Evolutionary conservation across 2,888 invertebrate species (phyloP), one percentile per base, ranked within the genome.

Genomic region (Pardosa pseudoannulata): DNA sequence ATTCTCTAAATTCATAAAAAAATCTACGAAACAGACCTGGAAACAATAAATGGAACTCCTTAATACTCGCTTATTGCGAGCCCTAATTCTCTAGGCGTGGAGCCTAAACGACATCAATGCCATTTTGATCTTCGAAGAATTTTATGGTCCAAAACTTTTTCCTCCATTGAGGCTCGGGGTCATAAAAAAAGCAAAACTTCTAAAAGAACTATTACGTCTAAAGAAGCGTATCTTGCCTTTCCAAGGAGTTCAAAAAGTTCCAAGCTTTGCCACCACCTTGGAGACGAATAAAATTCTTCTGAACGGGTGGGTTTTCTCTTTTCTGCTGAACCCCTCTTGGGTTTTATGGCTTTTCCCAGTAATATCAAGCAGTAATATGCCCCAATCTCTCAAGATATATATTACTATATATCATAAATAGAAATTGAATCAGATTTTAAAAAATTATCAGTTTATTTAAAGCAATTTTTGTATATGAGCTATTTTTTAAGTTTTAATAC

Each of bases 151-250:
- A 72, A 78, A 79, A 85, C 56, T 83, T 85, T 83, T 72, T 46
- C 64, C 46, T 31, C 71, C 65, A 76, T 82, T 76, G 76, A 72
- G 67, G 50, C 76, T 71, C 16, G 11, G 65, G 78, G 83, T 72
- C 83, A 85, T 85, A 85, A 85, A n/a, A n/a, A 85, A 78, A 68
- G 67, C 31, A 72, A 82, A 83, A 83, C 76, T 85, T 78, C 78
- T 85, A 23, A 67, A 83, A 78, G 78, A 78, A 85, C 75, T 75
- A 76, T 82, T 82, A 82, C 76, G 83, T 83, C 78, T 78, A 76
- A 23, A 70, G 41, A 16, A 70, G 70, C 70, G 70, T 71, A 75
- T 75, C 80, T 27, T 36, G 67, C 23, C 29, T 41, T n/a, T 71
- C 68, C 31, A 67, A 85, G 62, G 65, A 85, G 78, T 85, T 85